Percentiles rank a stretch among this genome's conserved stretches.
Conservation (phyloP, 2,113 vertebrate species). For the Choloepus hoffmanni region DNA sequence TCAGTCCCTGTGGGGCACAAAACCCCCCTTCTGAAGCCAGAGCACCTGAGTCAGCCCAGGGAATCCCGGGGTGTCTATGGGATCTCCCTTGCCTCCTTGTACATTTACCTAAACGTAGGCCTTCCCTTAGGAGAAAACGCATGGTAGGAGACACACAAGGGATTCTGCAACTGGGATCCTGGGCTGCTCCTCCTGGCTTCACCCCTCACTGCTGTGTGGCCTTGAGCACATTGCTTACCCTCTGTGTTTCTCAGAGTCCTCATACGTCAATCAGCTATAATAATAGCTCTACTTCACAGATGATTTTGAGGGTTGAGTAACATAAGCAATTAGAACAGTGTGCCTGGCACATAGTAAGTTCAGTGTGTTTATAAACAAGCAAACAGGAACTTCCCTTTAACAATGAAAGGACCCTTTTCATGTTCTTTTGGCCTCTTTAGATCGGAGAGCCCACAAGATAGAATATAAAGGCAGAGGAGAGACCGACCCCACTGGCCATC, state of each 20-base stretch:
- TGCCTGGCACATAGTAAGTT: background rate
- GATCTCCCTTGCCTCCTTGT: background rate
- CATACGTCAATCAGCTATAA: background rate
- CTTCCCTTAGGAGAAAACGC: background rate
- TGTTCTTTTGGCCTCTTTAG: background rate
- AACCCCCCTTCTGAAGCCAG: background rate
- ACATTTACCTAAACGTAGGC: background rate
- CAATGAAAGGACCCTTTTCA: background rate
- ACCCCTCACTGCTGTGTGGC: background rate
- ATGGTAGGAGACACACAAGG: background rate
- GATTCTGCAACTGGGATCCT: background rate
- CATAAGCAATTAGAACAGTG: background rate
- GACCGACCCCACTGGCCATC: background rate
- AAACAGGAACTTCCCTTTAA: background rate
- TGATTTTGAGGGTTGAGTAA: background rate
- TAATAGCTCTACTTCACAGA: background rate
- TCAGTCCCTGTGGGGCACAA: background rate
- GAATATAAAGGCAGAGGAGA: background rate
- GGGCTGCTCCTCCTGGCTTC: background rate
- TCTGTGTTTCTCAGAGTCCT: background rate
- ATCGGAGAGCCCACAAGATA: background rate
- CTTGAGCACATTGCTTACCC: background rate
- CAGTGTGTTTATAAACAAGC: background rate
- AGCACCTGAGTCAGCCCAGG: background rate
- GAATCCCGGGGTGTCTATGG: background rate